Conservation (phyloP, 2,113 vertebrate species). For the Circaetus cinerascens region DNA sequence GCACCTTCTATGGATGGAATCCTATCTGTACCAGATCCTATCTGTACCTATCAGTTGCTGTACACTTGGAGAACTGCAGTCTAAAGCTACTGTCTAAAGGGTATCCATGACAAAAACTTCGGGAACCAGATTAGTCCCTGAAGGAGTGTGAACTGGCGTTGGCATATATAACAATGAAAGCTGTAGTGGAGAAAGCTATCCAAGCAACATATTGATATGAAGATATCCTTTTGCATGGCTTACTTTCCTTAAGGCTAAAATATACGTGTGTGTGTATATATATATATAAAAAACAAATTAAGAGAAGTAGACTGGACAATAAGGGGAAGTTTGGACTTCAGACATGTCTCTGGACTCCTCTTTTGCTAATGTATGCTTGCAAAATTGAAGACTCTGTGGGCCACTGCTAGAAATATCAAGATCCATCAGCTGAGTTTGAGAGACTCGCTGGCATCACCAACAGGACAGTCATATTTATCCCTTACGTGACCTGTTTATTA, state of each 20-base stretch:
- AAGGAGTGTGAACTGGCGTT: background rate
- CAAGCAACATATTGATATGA: background rate
- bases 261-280: accelerated
- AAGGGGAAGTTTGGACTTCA: background rate
- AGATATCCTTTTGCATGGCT: background rate
- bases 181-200: background rate
- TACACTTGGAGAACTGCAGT: background rate
- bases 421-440: background rate
- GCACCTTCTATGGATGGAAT: background rate
- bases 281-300: background rate
- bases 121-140: background rate
- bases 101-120: background rate
- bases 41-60: background rate
- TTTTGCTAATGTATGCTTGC: background rate
- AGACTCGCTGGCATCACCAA: background rate
- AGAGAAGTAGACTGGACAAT: background rate
- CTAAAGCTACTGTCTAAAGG: background rate
- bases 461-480: background rate
- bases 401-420: background rate
- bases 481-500: background rate
- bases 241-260: background rate
- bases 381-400: background rate
- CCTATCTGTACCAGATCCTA: background rate
- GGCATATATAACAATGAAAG: background rate
- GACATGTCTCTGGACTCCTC: background rate